Conservation (phyloP, 2,888 invertebrate species). For the Trissoscelio sp. region DNA sequence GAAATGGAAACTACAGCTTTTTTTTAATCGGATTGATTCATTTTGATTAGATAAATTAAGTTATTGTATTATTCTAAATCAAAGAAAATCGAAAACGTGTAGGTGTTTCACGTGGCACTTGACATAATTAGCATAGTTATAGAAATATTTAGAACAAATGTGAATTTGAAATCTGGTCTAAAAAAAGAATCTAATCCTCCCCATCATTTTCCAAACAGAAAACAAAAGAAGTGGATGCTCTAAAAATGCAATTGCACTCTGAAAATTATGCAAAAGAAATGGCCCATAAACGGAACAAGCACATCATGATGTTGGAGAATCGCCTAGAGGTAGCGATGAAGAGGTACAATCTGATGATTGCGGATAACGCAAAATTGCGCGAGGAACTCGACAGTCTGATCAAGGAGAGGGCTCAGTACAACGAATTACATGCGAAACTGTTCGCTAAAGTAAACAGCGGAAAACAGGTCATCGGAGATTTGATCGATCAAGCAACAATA, state of each 20-base stretch:
- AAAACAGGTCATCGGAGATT: constrained; percentile 92
- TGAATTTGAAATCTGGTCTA: no score
- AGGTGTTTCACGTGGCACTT: no score
- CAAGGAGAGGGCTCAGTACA: constrained; percentile 92
- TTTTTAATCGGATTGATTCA: no score
- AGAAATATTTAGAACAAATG: no score
- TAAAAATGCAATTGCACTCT: constrained; percentile 83
- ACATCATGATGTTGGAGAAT: constrained; percentile 89
- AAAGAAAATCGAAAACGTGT: no score
- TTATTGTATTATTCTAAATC: no score
- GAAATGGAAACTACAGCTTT: no score
- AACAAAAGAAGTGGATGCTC: constrained; percentile 82
- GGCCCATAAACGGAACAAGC: constrained; percentile 84
- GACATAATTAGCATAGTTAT: no score
- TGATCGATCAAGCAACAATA: constrained; percentile 94
- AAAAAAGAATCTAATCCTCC: no score
- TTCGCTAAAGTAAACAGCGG: constrained; percentile 90
- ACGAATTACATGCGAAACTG: constrained; percentile 91
- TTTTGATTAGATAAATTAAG: no score
- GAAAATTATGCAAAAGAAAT: constrained; percentile 84
- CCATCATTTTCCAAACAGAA: constrained; percentile 81
- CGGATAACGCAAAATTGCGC: constrained; percentile 89
- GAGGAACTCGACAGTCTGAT: constrained; percentile 92
- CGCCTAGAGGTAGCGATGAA: constrained; percentile 90
- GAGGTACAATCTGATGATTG: constrained; percentile 89